Evolutionary conservation across 2,797 vertebrate genomes (phyloP).

Genomic region (Pseudochaenichthys georgianus): DNA sequence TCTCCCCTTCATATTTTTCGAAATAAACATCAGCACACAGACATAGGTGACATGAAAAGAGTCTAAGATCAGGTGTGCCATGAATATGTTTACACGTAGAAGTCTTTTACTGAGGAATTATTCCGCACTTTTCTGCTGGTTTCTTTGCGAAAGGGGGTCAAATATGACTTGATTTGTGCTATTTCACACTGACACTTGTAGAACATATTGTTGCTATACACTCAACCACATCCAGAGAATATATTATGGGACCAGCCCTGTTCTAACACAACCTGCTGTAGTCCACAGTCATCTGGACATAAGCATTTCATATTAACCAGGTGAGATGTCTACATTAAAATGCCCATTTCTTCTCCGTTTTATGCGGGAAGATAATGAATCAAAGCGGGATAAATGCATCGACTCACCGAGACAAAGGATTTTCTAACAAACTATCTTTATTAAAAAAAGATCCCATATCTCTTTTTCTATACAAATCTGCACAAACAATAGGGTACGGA

Average conservation of each 20-base stretch:
- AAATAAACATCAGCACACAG: slow-evolving; percentile 17
- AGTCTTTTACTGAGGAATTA: slow-evolving; percentile 43
- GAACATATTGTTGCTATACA: not conserved
- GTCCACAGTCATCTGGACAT: not conserved
- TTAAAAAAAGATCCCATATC: not conserved
- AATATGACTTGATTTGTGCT: slow-evolving; percentile 66
- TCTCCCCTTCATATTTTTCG: slow-evolving; percentile 49
- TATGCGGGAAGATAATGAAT: too few relatives aligned
- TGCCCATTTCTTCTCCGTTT: too few relatives aligned
- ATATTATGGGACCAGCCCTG: not conserved
- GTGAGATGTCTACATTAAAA: not conserved
- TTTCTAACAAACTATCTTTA: not conserved
- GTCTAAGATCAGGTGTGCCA: slow-evolving; percentile 73
- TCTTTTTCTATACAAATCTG: too few relatives aligned
- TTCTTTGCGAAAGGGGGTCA: slow-evolving; percentile 24
- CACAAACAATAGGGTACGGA: too few relatives aligned
- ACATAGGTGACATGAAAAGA: slow-evolving; percentile 72
- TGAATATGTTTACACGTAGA: slow-evolving; percentile 70
- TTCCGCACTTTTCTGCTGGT: slow-evolving; percentile 30
- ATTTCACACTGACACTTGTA: slow-evolving; percentile 55
- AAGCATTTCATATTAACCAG: not conserved
- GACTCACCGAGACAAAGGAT: not conserved
- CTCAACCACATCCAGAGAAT: not conserved
- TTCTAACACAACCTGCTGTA: not conserved
- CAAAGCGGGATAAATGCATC: too few relatives aligned